These are phyloP conservation scores for Adelosebastes latens DNA, from an alignment of 2,797 vertebrate genomes.

Conservation along the genomic window DNA sequence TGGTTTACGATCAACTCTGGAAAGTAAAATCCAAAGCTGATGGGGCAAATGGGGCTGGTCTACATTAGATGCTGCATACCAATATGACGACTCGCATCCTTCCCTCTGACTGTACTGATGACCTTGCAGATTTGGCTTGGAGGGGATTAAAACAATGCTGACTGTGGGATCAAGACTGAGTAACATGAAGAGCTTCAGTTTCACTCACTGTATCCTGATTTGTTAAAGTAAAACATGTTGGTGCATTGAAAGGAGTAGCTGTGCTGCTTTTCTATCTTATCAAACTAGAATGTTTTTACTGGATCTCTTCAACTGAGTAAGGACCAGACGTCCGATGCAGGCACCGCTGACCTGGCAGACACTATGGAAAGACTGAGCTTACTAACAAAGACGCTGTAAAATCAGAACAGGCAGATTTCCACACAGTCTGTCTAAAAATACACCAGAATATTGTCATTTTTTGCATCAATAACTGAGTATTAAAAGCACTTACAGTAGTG, in stretches of 20 bases:
- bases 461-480: slow-evolving; percentile 26
- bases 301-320: slow-evolving; percentile 22
- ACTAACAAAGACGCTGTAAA: slow-evolving; percentile 43
- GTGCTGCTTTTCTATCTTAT: slow-evolving; percentile 66
- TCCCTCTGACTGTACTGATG: slow-evolving; percentile 33
- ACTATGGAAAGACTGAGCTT: slow-evolving; percentile 72
- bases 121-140: slow-evolving; percentile 45
- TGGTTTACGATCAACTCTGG: background rate
- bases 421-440: slow-evolving; percentile 33
- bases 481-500: slow-evolving; percentile 21
- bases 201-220: background rate
- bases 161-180: background rate
- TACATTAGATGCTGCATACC: slow-evolving; percentile 37
- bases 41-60: background rate
- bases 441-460: slow-evolving; percentile 6
- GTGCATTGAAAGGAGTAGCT: slow-evolving; percentile 3
- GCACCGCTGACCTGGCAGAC: slow-evolving; percentile 64
- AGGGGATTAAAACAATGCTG: slow-evolving; percentile 32
- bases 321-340: slow-evolving; percentile 45
- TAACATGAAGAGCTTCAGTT: background rate
- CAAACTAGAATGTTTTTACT: slow-evolving; percentile 61
- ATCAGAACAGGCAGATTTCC: slow-evolving; percentile 36
- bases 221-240: background rate
- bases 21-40: background rate
- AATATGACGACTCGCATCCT: slow-evolving; percentile 36